Conservation (phyloP, 2,797 vertebrate genomes). For the Leuciscus waleckii region DNA sequence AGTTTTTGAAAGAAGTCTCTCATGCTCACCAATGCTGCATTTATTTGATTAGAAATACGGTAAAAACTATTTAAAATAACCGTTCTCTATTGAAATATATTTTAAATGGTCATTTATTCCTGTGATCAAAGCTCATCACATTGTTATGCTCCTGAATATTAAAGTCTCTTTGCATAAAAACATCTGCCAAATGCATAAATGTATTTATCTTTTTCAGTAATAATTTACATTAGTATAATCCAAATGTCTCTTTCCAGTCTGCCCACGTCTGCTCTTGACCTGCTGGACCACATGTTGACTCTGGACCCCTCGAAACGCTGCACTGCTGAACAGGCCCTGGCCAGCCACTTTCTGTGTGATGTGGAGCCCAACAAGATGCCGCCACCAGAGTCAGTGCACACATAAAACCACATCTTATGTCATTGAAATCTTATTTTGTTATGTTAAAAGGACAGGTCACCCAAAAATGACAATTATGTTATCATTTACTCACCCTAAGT, state of each 20-base stretch:
- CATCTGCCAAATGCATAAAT: neutral
- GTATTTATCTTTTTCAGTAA: neutral
- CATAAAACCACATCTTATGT: neutral
- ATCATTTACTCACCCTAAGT: neutral
- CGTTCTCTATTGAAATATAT: neutral
- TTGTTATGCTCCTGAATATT: neutral
- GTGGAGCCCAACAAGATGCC: slow-evolving; percentile 96
- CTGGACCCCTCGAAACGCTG: slow-evolving; percentile 94
- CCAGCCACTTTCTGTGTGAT: slow-evolving; percentile 92
- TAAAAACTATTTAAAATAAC: neutral
- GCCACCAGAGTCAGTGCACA: slow-evolving; percentile 92
- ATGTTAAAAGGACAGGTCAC: neutral
- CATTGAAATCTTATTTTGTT: neutral
- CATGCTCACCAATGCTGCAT: neutral
- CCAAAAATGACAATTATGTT: neutral
- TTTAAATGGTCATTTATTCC: neutral
- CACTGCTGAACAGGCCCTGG: slow-evolving; percentile 92
- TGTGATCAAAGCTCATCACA: neutral
- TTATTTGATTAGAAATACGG: neutral
- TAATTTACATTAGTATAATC: slow-evolving; percentile 28
- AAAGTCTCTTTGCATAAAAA: neutral
- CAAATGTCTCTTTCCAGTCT: slow-evolving; percentile 18
- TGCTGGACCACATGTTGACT: slow-evolving; percentile 97
- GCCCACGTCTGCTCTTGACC: slow-evolving; percentile 83
- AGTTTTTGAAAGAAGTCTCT: neutral